Evolutionary conservation across 2,797 vertebrate species (phyloP).

Genomic region (Rhabdophis nuchalis): DNA sequence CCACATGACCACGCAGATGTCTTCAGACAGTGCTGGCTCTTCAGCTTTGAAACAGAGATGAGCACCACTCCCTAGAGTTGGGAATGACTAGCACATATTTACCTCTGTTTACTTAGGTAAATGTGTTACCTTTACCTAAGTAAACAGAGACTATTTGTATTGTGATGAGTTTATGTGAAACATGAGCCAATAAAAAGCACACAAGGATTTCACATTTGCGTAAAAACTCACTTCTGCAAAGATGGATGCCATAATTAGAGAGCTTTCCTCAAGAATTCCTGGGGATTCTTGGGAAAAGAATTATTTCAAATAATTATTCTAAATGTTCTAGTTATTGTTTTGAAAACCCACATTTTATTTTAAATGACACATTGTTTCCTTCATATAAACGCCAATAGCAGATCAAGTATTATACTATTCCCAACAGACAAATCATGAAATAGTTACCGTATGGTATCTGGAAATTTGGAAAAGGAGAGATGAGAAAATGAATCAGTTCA

Average conservation of each 20-base stretch:
- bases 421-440: background rate
- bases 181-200: background rate
- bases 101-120: no score
- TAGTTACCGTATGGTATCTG: background rate
- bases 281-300: background rate
- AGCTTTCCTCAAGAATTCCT: background rate
- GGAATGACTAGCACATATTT: no score
- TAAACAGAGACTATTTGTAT: background rate
- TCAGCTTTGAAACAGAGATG: no score
- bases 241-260: background rate
- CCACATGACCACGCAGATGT: no score
- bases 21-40: no score
- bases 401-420: background rate
- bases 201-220: background rate
- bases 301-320: background rate
- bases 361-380: background rate
- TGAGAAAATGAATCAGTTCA: background rate
- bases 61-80: no score
- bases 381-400: background rate
- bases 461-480: background rate
- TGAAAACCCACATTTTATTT: background rate
- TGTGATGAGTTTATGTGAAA: slow-evolving; percentile 18
- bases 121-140: background rate
- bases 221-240: background rate
- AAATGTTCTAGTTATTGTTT: background rate